Evolutionary conservation across 2,797 vertebrate genomes (phyloP), one percentile per base, ranked within the genome.

Genomic region (Sebastes itinus): DNA sequence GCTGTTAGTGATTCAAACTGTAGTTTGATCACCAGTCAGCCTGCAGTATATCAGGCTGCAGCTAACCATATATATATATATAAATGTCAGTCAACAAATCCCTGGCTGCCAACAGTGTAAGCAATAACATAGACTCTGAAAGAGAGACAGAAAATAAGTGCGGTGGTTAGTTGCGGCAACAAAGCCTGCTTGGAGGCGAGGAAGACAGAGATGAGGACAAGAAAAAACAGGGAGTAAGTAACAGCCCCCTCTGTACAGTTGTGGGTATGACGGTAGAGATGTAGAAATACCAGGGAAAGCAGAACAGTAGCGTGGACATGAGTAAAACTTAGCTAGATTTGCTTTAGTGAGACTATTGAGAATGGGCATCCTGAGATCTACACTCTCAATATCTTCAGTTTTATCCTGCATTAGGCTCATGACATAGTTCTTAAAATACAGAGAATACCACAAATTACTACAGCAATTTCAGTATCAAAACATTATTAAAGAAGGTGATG

Each of bases 21-120:
- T 35, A 62, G 32, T 22, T 33, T 22, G 20, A 42, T 42, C 63
- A 74, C 13, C 58, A 46, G 59, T 59, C n/a, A 30, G 23, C 5
- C 33, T 20, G 9, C 56, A 35, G 13, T 18, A 22, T 6, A 30
- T n/a, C 4, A 54, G 38, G 7, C 35, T 59, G 35, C 27, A 63
- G 22, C 13, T 25, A 25, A 74, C 22, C n/a, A 35, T 27, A 35
- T 56, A 74, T n/a, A 30, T 28, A 28, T 27, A 27, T 38, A 16
- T 65, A 20, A 63, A 56, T 42, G 8, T 55, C 72, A 87, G 35
- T 66, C 59, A 75, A 73, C 75, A 75, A 56, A 75, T 77, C 25
- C 38, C 20, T 35, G 42, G 69, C 61, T 80, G 76, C 82, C 66
- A 79, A 72, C 54, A 74, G n/a, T 46, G 23, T 33, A 80, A 83